phyloP scores from a whole-genome alignment of 2,113 vertebrate species.

The human (Homo sapiens) region GRCh38 chr5:178546001-178546500 shows the following conservation, averaged over 20 bases:
- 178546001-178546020: background rate
- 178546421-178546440: background rate
- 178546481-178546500: background rate
- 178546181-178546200: background rate
- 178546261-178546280: background rate
- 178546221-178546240: no score
- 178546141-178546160: background rate
- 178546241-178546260: no score
- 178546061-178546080: background rate
- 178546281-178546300: background rate
- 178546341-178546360: background rate
- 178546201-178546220: background rate
- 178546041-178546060: no score
- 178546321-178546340: background rate
- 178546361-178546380: background rate
- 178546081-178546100: background rate
- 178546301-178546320: accelerated
- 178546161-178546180: background rate
- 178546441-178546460: background rate
- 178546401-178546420: background rate
- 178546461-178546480: no score
- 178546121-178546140: no score
- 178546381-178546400: background rate
- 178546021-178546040: no score
- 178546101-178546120: background rate